Percentiles rank a stretch among this genome's conserved stretches.
phyloP scores from a whole-genome alignment of 2,113 vertebrate genomes.

The Forbesichthys agassizii region DNA sequence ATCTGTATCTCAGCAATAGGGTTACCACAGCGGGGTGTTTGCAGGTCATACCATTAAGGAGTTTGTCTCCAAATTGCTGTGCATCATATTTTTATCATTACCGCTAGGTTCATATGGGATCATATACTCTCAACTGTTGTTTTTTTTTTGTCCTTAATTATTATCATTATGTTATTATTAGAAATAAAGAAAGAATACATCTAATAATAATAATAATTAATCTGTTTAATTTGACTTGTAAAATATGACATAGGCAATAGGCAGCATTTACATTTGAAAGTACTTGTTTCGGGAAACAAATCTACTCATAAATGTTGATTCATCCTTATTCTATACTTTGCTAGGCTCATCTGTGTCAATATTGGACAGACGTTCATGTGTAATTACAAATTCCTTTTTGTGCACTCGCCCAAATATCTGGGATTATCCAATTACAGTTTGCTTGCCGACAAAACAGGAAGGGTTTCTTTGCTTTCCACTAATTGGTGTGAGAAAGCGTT shows the following conservation, averaged over 20 bases:
- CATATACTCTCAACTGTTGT: too few species aligned
- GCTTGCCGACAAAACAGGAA: slow-evolving; percentile 68
- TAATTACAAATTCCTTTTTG: slow-evolving; percentile 72
- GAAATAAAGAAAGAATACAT: too few species aligned
- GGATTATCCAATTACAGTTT: slow-evolving; percentile 72
- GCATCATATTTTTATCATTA: slow-evolving; percentile 8
- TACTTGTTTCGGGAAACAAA: neutral
- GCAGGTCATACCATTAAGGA: slow-evolving; percentile 38
- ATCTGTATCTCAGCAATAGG: slow-evolving; percentile 49
- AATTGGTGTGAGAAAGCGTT: slow-evolving; percentile 60
- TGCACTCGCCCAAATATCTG: slow-evolving; percentile 63
- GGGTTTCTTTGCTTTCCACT: slow-evolving; percentile 65
- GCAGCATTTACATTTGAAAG: slow-evolving; percentile 12
- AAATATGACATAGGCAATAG: slow-evolving; percentile 1
- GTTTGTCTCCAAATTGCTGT: slow-evolving; percentile 37
- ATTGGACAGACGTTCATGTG: slow-evolving; percentile 65
- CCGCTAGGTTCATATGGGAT: too few species aligned
- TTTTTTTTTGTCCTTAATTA: too few species aligned
- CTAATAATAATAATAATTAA: too few species aligned
- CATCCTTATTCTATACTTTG: slow-evolving; percentile 45
- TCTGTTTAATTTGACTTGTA: neutral
- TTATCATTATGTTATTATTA: too few species aligned
- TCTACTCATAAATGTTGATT: slow-evolving; percentile 42
- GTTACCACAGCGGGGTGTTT: slow-evolving; percentile 41
- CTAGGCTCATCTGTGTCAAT: slow-evolving; percentile 71